Conservation (phyloP, 2,113 vertebrate species). For the Oncorhynchus tshawytscha region DNA sequence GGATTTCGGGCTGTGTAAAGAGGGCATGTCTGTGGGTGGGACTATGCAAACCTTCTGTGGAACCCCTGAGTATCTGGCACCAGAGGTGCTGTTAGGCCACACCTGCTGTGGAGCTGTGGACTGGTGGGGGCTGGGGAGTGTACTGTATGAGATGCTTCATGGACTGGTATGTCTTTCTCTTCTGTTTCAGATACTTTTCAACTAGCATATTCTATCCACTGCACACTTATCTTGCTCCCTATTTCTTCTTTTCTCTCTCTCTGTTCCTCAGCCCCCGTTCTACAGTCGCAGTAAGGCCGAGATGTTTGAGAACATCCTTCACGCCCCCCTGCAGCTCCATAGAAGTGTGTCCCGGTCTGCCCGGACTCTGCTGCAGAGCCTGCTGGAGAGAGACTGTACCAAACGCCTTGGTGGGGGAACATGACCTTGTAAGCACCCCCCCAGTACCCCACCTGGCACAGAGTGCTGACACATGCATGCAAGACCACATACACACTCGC, state of each 20-base stretch:
- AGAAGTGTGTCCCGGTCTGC: conserved; percentile 55
- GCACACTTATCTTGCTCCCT: no score
- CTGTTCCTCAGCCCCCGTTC: conserved; percentile 72
- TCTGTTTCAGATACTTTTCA: no score
- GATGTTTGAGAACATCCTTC: conserved; percentile 77
- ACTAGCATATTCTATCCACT: neutral
- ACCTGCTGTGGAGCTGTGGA: conserved; percentile 75
- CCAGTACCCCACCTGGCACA: neutral
- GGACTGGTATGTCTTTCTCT: conserved; percentile 60
- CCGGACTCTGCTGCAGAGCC: conserved; percentile 60
- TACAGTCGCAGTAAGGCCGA: conserved; percentile 67
- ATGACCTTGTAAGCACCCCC: conserved; percentile 69
- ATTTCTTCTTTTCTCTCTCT: neutral
- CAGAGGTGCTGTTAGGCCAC: conserved; percentile 73
- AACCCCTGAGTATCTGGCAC: conserved; percentile 76
- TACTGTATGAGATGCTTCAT: conserved; percentile 78
- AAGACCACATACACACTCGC: neutral
- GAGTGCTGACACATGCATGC: neutral
- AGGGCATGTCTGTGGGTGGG: conserved; percentile 63
- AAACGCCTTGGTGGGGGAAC: conserved; percentile 64
- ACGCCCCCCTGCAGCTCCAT: conserved; percentile 57
- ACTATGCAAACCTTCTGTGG: conserved; percentile 76
- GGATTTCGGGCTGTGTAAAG: conserved; percentile 80
- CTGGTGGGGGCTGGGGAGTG: conserved; percentile 78
- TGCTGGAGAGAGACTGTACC: conserved; percentile 68